phyloP scores from a whole-genome alignment of 1,140 invertebrate genomes.

The Solenopsis fugax region DNA sequence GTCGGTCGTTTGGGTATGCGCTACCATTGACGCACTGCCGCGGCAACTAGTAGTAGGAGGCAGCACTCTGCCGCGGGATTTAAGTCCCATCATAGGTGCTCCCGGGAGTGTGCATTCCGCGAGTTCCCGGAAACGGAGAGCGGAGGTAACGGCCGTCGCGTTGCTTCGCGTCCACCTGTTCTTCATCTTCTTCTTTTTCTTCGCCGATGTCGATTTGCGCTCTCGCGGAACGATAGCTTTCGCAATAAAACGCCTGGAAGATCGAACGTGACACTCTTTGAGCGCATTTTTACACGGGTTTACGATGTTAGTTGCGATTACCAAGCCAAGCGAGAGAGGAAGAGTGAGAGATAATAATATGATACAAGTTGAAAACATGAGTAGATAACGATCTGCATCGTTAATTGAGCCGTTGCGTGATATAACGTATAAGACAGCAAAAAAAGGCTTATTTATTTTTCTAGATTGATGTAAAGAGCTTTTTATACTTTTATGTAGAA shows the following conservation, averaged over 20 bases:
- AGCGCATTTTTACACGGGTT: constrained; percentile 64
- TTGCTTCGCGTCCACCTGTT: constrained; percentile 69
- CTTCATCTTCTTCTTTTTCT: constrained; percentile 69
- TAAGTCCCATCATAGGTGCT: constrained; percentile 62
- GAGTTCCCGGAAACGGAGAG: constrained; percentile 71
- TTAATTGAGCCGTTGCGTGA: constrained; percentile 38
- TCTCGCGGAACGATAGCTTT: constrained; percentile 61
- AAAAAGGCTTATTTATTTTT: neutral
- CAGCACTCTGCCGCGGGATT: constrained; percentile 23
- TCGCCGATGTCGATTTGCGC: constrained; percentile 64
- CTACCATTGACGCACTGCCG: constrained; percentile 39
- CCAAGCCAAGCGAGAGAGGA: constrained; percentile 43
- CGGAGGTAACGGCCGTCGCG: constrained; percentile 71
- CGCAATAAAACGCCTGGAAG: constrained; percentile 55
- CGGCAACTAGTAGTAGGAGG: constrained; percentile 39
- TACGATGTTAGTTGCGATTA: constrained; percentile 15
- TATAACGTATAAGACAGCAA: neutral
- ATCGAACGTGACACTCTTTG: constrained; percentile 72
- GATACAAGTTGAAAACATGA: constrained; percentile 24
- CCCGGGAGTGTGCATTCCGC: constrained; percentile 36
- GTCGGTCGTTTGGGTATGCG: constrained; percentile 66
- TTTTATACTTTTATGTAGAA: neutral
- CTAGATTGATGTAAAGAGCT: neutral
- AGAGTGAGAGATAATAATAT: constrained; percentile 27
- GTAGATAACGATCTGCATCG: constrained; percentile 23